A percentile compares a stretch with the other conserved stretches of the same genome.
Evolutionary conservation across 2,797 vertebrate species (phyloP).

Genomic region (Cyclopterus lumpus): DNA sequence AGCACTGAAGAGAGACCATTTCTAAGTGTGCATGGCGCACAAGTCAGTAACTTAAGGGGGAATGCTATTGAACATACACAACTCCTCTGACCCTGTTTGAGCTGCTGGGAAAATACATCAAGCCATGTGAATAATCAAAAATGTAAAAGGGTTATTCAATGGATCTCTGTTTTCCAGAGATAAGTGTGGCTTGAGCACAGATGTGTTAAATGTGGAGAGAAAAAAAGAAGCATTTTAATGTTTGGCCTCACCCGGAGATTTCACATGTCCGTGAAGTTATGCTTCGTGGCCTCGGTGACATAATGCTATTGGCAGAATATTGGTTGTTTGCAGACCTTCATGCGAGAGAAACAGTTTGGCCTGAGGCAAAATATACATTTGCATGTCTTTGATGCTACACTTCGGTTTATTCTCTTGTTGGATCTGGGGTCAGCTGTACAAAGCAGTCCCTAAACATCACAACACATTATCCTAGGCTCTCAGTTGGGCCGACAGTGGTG

Average conservation of each 20-base stretch:
- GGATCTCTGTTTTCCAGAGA: slow-evolving; percentile 66
- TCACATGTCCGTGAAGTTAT: slow-evolving; percentile 37
- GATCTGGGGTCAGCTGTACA: slow-evolving; percentile 43
- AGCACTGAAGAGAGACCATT: slow-evolving; percentile 25
- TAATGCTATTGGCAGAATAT: slow-evolving; percentile 58
- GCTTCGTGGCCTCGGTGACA: slow-evolving; percentile 53
- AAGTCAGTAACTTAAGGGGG: slow-evolving; percentile 20
- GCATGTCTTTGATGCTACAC: slow-evolving; percentile 60
- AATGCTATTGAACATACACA: slow-evolving; percentile 31
- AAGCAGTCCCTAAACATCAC: slow-evolving; percentile 25
- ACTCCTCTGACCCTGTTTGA: slow-evolving; percentile 62
- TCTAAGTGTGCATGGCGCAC: slow-evolving; percentile 27
- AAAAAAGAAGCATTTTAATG: slow-evolving; percentile 32
- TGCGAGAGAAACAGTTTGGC: slow-evolving; percentile 51
- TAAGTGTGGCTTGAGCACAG: slow-evolving; percentile 56
- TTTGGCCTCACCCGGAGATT: slow-evolving; percentile 56
- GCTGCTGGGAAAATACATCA: slow-evolving; percentile 69
- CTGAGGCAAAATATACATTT: slow-evolving; percentile 53
- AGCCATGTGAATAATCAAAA: slow-evolving; percentile 61
- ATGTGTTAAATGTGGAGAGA: slow-evolving; percentile 36
- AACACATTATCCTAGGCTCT: slow-evolving; percentile 13
- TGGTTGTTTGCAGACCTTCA: slow-evolving; percentile 57
- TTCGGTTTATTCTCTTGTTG: slow-evolving; percentile 41
- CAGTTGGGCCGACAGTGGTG: not conserved
- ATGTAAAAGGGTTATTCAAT: slow-evolving; percentile 56